Evolutionary conservation across 2,797 vertebrate species (phyloP), one percentile per base, ranked within the genome.

Genomic region (Leptoclinus maculatus): DNA sequence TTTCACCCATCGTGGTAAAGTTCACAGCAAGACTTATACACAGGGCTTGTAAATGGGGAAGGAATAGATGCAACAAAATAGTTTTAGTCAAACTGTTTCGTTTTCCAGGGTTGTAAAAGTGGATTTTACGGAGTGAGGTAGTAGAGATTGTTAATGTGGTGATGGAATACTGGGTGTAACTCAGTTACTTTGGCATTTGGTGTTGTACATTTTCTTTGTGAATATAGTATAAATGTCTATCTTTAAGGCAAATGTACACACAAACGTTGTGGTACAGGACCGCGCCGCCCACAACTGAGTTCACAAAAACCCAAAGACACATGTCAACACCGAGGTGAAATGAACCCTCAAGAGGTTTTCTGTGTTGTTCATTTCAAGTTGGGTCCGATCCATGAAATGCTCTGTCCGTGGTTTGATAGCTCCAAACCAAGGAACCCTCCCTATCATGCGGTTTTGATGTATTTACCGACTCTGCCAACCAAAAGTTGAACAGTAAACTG

Each of bases 51-150:
- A 88, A 92, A 89, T 59, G 32, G 59, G 66, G 41, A 78, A 87
- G 38, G 87, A 90, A 83, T 71, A 90, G 83, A 80, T 29, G 76
- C 72, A 88, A 79, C 90, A 90, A 92, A 92, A 84, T 34, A n/a
- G 38, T 63, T 76, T 79, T 65, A 63, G 53, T 86, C 41, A 84
- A 89, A 87, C 71, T 69, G 71, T 75, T 88, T 45, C 56, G 74
- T 79, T 90, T 91, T 92, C 80, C 90, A 91, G 47, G 38, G 68
- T 59, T 70, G 64, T 90, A 80, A 92, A 93, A 79, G 70, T 70
- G 8, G 64, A 73, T 87, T 93, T 92, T 78, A 93, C 77, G 62
- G 84, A 84, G 79, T 79, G 6, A n/a, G 34, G 62, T 65, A 66
- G 62, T 67, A 83, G 66, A 72, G 57, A 76, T 66, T 71, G 70